Base-by-base conservation (phyloP, 2,888 invertebrate species). In the Taenaris catops region DNA sequence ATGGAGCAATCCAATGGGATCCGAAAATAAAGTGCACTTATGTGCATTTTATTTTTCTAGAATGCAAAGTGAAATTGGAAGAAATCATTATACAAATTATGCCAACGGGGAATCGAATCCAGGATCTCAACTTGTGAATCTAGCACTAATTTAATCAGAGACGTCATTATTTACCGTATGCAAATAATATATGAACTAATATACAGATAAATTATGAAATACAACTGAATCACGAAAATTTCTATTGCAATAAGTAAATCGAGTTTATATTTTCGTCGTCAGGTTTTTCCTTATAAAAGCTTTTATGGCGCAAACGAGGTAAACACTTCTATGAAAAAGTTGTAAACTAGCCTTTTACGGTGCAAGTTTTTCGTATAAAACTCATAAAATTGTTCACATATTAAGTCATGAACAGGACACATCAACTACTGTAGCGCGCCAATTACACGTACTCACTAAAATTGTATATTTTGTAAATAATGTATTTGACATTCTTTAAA, bases 301-400 rank as follows among this genome's bases (percentile, higher is more conserved):
- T 31, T 31, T 31, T 31, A 31, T 16, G 29, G 23, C 29, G 29
- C 29, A 31, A 21, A 21, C 21, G 21, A 21, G 29, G 29, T 29
- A 29, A 29, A 16, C 23, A 16, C 29, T 31, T 31, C 29, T 16
- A 7, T 10, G 29, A 31, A 31, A 31, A 31, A 21, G 29, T 23
- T 31, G 29, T 31, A 31, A 23, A 31, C 14, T 16, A 16, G 23
- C 9, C 21, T 31, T 28, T 21, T 7, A 31, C 8, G 16, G 16
- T 16, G 11, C 23, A 31, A 31, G 29, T 31, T 21, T n/a, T 16
- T 31, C 23, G 23, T 29, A 29, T 29, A 14, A 29, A 29, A 14
- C 6, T 3, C 14, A 12, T 31, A 23, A 31, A 21, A 16, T 8
- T 10, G 12, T 8, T 10, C 12, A 12, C 6, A 12, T 20, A 27